Evolutionary conservation across 2,888 invertebrate genomes (phyloP).

Genomic region (Cephus rjabovi): DNA sequence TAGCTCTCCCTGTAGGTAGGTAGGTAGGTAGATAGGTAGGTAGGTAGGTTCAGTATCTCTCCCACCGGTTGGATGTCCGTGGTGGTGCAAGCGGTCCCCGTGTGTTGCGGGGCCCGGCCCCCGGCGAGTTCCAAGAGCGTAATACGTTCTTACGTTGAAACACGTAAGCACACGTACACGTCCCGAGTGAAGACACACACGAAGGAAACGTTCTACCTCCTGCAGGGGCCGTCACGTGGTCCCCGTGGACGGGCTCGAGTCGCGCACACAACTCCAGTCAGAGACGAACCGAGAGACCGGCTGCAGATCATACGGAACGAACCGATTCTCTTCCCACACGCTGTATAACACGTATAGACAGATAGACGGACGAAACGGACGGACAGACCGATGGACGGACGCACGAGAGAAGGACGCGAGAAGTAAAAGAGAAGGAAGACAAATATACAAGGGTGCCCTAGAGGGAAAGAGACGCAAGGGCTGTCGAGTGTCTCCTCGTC

Average conservation of each 20-base stretch:
- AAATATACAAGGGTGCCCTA: background rate
- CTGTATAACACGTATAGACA: background rate
- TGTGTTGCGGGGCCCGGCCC: background rate
- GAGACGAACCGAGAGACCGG: conserved; percentile 62
- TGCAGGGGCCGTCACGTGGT: conserved; percentile 66
- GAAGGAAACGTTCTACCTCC: conserved; percentile 59
- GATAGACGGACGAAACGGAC: conserved; percentile 17
- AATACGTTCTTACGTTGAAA: background rate
- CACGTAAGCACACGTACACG: background rate
- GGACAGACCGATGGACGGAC: background rate
- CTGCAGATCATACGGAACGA: conserved; percentile 31
- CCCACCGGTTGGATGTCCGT: background rate
- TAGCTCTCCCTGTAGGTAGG: background rate
- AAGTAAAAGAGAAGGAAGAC: background rate
- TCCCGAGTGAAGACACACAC: conserved; percentile 34
- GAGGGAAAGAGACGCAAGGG: background rate
- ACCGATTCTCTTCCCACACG: conserved; percentile 19
- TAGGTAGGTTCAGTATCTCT: background rate
- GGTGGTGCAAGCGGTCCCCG: background rate
- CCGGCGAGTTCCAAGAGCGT: background rate
- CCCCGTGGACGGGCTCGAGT: conserved; percentile 51
- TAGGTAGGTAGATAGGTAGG: background rate
- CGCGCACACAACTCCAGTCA: conserved; percentile 59
- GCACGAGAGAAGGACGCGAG: background rate
- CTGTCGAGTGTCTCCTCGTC: background rate